Evolutionary conservation across 1,140 invertebrate genomes (phyloP).

Genomic region (Sogatella furcifera): DNA sequence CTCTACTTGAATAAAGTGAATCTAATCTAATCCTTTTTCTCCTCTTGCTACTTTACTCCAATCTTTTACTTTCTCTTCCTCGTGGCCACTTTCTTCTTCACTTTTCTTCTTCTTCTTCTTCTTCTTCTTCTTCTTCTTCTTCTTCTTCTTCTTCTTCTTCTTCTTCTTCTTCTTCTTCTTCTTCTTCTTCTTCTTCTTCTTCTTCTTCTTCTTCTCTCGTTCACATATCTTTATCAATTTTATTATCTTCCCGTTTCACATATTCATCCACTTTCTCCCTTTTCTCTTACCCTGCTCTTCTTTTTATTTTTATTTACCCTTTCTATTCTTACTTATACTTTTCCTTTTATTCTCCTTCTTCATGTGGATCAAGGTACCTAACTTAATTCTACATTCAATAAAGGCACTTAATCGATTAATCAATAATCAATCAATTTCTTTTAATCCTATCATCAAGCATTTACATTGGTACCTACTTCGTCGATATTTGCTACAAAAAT

Average conservation of each 20-base stretch:
- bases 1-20: too few relatives aligned
- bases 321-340: neutral
- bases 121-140: conserved; percentile 15
- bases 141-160: neutral
- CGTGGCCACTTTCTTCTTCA: too few relatives aligned
- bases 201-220: neutral
- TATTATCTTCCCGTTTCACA: neutral
- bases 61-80: too few relatives aligned
- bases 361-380: too few relatives aligned
- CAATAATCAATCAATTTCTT: too few relatives aligned
- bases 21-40: conserved; percentile 20
- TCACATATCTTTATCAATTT: neutral
- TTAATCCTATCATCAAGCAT: too few relatives aligned
- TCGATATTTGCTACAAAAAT: too few relatives aligned
- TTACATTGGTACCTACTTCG: too few relatives aligned
- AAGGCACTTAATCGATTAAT: too few relatives aligned
- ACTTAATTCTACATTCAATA: too few relatives aligned
- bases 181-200: neutral
- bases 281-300: too few relatives aligned
- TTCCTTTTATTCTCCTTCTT: neutral
- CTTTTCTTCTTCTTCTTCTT: conserved; percentile 18
- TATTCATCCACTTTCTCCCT: neutral
- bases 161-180: neutral
- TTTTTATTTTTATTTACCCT: neutral
- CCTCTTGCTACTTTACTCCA: conserved; percentile 17